Conservation (phyloP, 2,113 vertebrate species). For the Pelodiscus sinensis region DNA sequence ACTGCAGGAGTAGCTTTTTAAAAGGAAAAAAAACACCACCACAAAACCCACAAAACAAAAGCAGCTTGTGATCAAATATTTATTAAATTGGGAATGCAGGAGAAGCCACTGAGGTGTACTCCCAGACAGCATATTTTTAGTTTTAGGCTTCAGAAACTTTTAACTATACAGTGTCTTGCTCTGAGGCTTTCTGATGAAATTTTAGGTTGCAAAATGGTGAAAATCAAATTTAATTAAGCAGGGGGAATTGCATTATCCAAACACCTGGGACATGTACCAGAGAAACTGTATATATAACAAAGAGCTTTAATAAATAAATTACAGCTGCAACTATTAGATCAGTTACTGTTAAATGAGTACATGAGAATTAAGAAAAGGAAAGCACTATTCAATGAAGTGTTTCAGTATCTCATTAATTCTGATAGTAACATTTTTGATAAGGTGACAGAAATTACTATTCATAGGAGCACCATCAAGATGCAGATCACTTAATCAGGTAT, state of each 20-base stretch:
- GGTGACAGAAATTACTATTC: background rate
- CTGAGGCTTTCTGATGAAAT: background rate
- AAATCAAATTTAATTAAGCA: constrained; percentile 8
- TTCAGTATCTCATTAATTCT: background rate
- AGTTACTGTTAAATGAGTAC: background rate
- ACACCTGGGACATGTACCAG: background rate
- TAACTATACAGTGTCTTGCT: background rate
- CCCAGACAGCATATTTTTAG: background rate
- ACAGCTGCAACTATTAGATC: background rate
- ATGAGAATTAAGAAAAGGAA: background rate
- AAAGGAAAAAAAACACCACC: background rate
- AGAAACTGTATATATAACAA: background rate
- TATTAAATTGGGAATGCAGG: background rate
- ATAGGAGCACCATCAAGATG: background rate
- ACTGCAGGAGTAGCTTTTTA: background rate
- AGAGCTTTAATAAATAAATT: background rate
- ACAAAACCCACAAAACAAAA: background rate
- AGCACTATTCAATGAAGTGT: background rate
- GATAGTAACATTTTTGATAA: background rate
- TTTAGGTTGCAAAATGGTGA: constrained; percentile 1
- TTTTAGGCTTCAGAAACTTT: constrained; percentile 25
- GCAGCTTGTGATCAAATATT: constrained; percentile 19
- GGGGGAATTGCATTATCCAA: background rate
- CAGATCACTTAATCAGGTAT: background rate
- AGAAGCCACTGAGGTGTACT: background rate